Base-by-base conservation (phyloP, 2,113 vertebrate species). In the Alosa alosa region DNA sequence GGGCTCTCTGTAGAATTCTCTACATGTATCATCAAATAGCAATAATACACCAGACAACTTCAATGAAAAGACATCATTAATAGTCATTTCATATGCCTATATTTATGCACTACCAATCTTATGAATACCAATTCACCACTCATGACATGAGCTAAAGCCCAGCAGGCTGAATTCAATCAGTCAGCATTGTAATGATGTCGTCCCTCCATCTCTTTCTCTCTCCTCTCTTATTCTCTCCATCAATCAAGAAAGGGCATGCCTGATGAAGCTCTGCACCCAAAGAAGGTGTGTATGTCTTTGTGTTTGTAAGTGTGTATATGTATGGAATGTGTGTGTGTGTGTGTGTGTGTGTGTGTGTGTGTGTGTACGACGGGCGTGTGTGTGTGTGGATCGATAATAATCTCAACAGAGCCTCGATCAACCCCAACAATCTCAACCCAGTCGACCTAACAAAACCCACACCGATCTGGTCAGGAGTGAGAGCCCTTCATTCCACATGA, bases 341-440 rank as follows among this genome's bases (percentile, higher is more conserved):
- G 31, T 36, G 25, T 36, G 31, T 15, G 68, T 36, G 68, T 36
- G 68, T 15, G 72, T 78, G 72, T 36, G 72, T 36, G 10, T 78
- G 72, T 36, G 31, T 36, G 72, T 13, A 9, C 8, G n/a, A n/a
- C n/a, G n/a, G 8, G 20, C 22, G n/a, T n/a, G n/a, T n/a, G n/a
- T n/a, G 25, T 13, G 9, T 3, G 13, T 39, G 72, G 72, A 78
- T 78, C 72, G 15, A 78, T 78, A 78, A 78, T 39, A 78, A 78
- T 78, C 72, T 78, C 72, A 41, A 17, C 72, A 78, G 72, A 31
- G 13, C 72, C 72, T 78, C 72, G 72, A 78, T 78, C 72, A 78
- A 39, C 25, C 72, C 25, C 9, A 36, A 41, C 72, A 78, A 78
- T 78, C 68, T 75, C 13, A 18, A 78, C 72, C 72, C 36, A 78